Conservation (phyloP, 2,888 invertebrate genomes). For the Sepioteuthis lessoniana region DNA sequence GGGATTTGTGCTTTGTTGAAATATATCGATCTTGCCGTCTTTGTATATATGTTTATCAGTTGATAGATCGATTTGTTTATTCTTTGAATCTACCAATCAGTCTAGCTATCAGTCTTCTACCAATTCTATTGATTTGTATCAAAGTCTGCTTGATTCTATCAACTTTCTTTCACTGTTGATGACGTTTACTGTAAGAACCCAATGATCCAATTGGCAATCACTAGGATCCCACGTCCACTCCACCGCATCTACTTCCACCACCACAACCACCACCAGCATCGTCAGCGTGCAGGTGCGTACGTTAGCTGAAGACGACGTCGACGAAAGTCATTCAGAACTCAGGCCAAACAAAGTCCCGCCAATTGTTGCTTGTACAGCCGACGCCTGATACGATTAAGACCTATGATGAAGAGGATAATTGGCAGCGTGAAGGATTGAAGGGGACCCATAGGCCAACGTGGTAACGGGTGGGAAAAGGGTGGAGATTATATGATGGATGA, state of each 20-base stretch:
- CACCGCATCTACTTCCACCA: too few species aligned
- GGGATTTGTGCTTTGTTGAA: too few species aligned
- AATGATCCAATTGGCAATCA: slow-evolving; percentile 8
- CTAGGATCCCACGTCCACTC: too few species aligned
- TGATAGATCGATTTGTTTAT: neutral
- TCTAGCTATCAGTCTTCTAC: too few species aligned
- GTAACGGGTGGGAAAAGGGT: neutral
- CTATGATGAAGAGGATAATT: slow-evolving; percentile 21
- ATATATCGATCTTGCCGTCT: too few species aligned
- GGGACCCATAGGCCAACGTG: neutral
- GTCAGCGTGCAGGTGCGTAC: neutral
- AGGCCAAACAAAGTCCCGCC: slow-evolving; percentile 33
- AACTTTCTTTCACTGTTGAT: neutral
- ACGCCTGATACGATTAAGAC: neutral
- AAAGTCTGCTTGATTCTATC: neutral
- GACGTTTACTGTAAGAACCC: neutral
- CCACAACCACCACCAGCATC: neutral
- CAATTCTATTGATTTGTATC: neutral
- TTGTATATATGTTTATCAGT: neutral
- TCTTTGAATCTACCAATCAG: neutral
- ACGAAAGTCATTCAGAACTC: neutral
- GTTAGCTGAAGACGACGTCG: neutral
- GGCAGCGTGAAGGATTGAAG: neutral
- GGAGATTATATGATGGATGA: neutral
- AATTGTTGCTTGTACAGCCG: slow-evolving; percentile 33